Evolutionary conservation across 2,113 vertebrate species (phyloP).

Genomic region (Chloroceryle aenea): DNA sequence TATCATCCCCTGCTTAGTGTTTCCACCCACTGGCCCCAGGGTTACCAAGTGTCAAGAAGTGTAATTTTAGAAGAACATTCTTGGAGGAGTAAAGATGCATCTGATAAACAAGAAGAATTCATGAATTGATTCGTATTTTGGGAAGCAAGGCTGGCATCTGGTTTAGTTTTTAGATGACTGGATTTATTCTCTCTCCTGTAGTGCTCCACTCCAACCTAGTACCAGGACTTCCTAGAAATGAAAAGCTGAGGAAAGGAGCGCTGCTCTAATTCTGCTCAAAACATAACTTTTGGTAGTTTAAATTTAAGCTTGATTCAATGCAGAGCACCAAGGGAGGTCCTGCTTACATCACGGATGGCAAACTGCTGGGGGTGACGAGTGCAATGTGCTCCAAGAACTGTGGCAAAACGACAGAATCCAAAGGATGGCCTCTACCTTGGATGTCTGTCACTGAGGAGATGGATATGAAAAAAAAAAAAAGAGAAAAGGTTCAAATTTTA

Average conservation of each 20-base stretch:
- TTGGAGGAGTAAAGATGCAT: neutral
- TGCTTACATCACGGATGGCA: neutral
- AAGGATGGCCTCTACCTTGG: neutral
- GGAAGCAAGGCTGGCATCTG: neutral
- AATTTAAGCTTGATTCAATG: neutral
- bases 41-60: neutral
- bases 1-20: accelerated
- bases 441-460: neutral
- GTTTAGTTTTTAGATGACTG: neutral
- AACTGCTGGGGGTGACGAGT: neutral
- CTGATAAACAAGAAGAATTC: neutral
- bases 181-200: neutral
- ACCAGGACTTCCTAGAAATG: neutral
- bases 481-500: neutral
- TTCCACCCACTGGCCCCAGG: neutral
- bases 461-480: neutral
- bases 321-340: neutral
- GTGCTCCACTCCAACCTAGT: neutral
- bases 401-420: neutral
- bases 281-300: neutral
- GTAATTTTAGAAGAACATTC: neutral
- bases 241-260: neutral
- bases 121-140: neutral
- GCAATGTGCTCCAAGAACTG: accelerated
- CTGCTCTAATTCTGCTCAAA: neutral